Evolutionary conservation across 1,140 invertebrate species (phyloP).

Genomic region (Aphelenchoides besseyi): DNA sequence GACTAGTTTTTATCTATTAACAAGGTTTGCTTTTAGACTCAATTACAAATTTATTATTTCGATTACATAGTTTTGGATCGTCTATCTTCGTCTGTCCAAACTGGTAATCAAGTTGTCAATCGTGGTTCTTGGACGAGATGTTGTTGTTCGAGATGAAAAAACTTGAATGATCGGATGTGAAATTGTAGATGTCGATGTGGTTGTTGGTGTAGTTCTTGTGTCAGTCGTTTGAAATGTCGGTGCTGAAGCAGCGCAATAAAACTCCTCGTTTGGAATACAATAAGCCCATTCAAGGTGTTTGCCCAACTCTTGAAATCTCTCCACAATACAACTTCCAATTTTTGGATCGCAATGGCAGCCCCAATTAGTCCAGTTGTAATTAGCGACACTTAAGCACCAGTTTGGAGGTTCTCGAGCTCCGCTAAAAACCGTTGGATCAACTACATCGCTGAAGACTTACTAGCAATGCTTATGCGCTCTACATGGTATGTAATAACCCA

Average conservation of each 20-base stretch:
- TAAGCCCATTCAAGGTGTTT: constrained; percentile 18
- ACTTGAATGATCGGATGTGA: too few relatives aligned
- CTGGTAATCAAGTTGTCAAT: background rate
- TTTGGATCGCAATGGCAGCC: too few relatives aligned
- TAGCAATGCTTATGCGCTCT: constrained; percentile 16
- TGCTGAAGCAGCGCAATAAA: constrained; percentile 12
- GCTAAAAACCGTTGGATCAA: background rate
- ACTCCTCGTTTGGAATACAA: constrained; percentile 16
- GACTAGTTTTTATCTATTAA: background rate
- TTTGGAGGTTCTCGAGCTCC: background rate
- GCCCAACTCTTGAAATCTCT: too few relatives aligned
- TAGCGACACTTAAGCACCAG: background rate
- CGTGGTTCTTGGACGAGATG: background rate
- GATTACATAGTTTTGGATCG: background rate
- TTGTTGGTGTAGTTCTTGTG: background rate
- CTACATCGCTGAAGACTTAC: background rate
- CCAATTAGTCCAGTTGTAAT: constrained; percentile 5
- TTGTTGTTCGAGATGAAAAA: background rate
- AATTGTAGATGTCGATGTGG: too few relatives aligned
- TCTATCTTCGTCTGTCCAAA: background rate
- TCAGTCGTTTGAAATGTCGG: background rate
- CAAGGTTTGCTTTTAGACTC: background rate
- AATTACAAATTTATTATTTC: background rate
- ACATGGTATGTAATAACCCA: constrained; percentile 25
- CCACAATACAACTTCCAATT: too few relatives aligned